These are phyloP conservation scores for Natrix natrix DNA, from an alignment of 2,797 vertebrate genomes.

Conservation along the genomic window DNA sequence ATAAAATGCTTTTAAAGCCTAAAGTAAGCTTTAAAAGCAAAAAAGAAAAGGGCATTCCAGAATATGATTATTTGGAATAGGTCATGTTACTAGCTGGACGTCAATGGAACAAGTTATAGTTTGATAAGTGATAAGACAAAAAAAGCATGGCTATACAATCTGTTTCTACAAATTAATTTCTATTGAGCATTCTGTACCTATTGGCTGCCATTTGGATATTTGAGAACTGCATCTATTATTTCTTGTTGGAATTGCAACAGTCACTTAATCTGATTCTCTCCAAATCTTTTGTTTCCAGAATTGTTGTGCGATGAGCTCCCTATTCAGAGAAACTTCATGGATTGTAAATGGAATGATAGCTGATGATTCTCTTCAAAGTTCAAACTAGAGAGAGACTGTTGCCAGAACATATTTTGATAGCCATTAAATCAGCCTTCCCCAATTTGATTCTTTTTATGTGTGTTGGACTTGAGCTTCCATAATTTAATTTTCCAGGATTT, in stretches of 20 bases:
- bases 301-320: background rate
- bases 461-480: background rate
- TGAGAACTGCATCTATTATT: background rate
- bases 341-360: background rate
- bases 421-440: background rate
- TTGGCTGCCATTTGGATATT: conserved; percentile 8
- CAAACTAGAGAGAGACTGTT: background rate
- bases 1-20: background rate
- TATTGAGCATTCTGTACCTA: background rate
- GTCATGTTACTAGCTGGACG: background rate
- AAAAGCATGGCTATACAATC: background rate
- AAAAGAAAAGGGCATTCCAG: background rate
- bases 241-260: background rate
- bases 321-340: background rate
- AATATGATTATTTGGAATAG: background rate
- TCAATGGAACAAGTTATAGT: background rate
- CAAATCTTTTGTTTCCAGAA: background rate
- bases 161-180: background rate
- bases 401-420: background rate
- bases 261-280: background rate
- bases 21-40: background rate
- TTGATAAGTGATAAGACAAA: background rate
- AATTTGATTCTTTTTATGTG: background rate
- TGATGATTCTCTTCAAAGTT: conserved; percentile 3
- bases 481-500: background rate